These are phyloP conservation scores for Zoanthus sansibaricus DNA, from an alignment of 92 coral and sea anemone genomes.

Conservation along the genomic window DNA sequence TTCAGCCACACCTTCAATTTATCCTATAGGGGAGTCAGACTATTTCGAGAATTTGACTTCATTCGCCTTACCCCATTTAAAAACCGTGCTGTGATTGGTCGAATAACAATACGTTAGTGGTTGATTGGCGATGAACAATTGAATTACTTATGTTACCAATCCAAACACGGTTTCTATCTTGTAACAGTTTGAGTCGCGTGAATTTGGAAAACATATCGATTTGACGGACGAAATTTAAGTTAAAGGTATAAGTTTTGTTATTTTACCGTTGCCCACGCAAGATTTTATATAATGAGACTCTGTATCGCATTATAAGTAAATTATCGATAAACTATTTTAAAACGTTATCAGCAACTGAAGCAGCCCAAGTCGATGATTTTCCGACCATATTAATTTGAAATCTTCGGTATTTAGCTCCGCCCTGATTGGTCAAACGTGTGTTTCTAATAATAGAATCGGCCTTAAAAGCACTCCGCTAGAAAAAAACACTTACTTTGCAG, in stretches of 20 bases:
- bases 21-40: conserved; percentile 93
- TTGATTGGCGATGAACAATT: conserved; percentile 66
- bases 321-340: background rate
- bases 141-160: conserved; percentile 66
- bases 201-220: background rate
- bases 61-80: conserved; percentile 59
- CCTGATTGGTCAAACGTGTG: conserved; percentile 56
- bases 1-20: conserved; percentile 98
- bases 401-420: conserved; percentile 24
- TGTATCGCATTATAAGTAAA: background rate
- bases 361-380: background rate
- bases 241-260: too few relatives aligned
- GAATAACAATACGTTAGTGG: conserved; percentile 67
- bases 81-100: conserved; percentile 75
- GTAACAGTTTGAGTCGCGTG: conserved; percentile 27
- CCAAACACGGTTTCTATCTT: conserved; percentile 63
- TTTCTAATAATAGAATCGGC: conserved; percentile 64
- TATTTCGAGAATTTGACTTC: conserved; percentile 83
- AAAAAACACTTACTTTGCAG: background rate
- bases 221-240: background rate
- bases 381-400: conserved; percentile 12
- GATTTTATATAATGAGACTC: background rate
- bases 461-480: conserved; percentile 54
- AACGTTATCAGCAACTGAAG: background rate
- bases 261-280: background rate